phyloP scores from a whole-genome alignment of 2,113 vertebrate genomes.

The Hystrix cristata region DNA sequence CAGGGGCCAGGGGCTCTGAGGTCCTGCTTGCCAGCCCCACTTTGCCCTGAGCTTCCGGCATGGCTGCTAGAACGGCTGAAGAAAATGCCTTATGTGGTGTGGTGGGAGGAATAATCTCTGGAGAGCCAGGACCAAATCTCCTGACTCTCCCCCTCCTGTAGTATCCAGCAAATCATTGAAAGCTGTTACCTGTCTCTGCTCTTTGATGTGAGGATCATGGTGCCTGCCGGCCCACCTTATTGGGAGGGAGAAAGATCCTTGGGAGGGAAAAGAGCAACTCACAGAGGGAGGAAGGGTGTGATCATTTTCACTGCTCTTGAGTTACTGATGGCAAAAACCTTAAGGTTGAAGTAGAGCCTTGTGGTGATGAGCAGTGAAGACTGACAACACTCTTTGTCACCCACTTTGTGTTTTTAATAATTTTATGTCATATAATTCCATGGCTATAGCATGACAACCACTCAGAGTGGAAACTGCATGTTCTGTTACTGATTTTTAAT shows the following conservation, averaged over 20 bases:
- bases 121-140: background rate
- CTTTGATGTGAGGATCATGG: background rate
- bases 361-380: background rate
- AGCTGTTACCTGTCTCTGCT: background rate
- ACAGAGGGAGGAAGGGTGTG: background rate
- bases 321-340: background rate
- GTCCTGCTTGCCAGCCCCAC: no score
- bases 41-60: background rate
- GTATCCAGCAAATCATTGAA: background rate
- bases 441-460: background rate
- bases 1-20: no score
- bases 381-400: background rate
- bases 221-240: background rate
- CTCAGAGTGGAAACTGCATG: background rate
- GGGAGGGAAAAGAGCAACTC: background rate
- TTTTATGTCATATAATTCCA: background rate
- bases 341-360: background rate
- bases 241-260: background rate
- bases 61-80: background rate
- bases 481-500: slow-evolving; percentile 28
- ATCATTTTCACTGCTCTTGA: background rate
- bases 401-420: background rate
- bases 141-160: background rate
- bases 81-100: background rate
- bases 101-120: background rate